Evolutionary conservation across 2,113 vertebrate genomes (phyloP), one percentile per base, ranked within the genome.

Genomic region (Xyrauchen texanus): DNA sequence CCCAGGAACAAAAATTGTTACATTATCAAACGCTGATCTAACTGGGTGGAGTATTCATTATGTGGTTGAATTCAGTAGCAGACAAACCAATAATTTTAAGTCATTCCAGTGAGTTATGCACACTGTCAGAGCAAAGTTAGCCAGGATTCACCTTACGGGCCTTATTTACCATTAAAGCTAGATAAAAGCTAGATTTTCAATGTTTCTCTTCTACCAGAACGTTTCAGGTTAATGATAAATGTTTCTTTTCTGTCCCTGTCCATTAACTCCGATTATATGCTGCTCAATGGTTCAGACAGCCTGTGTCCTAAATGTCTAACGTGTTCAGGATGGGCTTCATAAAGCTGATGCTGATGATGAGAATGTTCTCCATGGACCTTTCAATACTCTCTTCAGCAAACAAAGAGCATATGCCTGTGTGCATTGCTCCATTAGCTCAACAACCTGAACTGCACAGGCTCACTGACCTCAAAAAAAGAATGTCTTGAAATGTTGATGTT

Each of bases 351-450:
- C 21, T 10, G 21, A 60, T 67, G 69, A 65, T 67, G 69, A 65
- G 15, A 45, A 44, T 64, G 75, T 75, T 49, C 34, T 64, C 11
- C 45, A 12, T 63, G 46, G 15, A 63, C 68, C 79, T 74, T 79
- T 84, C 52, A 81, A 49, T 79, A 57, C 76, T 60, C 46, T 16
- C 53, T 46, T 79, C 42, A 13, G 4, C 79, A 84, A 81, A 84
- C 76, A 84, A 46, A 55, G 60, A 12, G 21, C 79, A 84, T 81
- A 81, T 84, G 83, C 55, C 63, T 34, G 16, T 11, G 34, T 49
- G 21, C 15, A 16, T 46, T 74, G 46, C 21, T 21, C 58, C 72
- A 74, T 74, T 63, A 74, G 58, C 58, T 62, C 15, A 58, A 15
- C 62, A 61, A 47, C 57, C 69, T 0, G 53, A 78, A 74, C 67